phyloP scores from a whole-genome alignment of 2,888 invertebrate genomes.

The Protula sp. region DNA sequence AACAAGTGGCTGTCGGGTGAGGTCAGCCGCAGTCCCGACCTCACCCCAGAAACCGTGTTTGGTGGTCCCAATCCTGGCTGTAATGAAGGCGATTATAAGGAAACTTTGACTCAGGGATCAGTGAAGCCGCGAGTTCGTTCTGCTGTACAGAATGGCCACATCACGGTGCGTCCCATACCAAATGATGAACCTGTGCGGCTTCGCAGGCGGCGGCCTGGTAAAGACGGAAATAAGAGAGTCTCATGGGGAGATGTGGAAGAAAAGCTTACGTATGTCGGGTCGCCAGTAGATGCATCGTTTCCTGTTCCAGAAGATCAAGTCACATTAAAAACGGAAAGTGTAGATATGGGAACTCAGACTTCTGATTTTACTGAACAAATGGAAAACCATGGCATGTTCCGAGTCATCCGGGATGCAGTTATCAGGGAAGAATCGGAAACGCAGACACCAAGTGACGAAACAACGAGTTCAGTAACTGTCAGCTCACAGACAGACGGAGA shows the following conservation, averaged over 20 bases:
- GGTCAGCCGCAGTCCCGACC: background rate
- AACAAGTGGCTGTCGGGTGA: background rate
- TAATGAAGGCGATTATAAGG: background rate
- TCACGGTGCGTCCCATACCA: background rate
- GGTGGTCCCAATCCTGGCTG: background rate
- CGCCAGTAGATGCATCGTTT: background rate
- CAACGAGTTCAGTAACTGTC: no score
- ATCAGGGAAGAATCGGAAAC: background rate
- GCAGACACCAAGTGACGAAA: background rate
- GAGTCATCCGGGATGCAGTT: background rate
- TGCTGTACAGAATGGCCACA: background rate
- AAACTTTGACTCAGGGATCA: background rate
- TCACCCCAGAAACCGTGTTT: background rate
- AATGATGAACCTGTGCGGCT: background rate
- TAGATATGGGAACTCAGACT: background rate
- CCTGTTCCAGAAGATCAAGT: background rate
- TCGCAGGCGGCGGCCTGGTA: background rate
- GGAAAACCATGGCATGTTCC: background rate
- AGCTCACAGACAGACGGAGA: background rate
- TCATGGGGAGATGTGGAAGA: slow-evolving; percentile 1
- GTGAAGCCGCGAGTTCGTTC: background rate
- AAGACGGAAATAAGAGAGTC: background rate
- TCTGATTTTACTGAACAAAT: background rate
- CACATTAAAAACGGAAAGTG: no score
- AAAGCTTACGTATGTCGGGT: background rate